Percentiles rank a stretch among this genome's conserved stretches.
phyloP scores from a whole-genome alignment of 2,113 vertebrate genomes.

The Rhinoptilus africanus region DNA sequence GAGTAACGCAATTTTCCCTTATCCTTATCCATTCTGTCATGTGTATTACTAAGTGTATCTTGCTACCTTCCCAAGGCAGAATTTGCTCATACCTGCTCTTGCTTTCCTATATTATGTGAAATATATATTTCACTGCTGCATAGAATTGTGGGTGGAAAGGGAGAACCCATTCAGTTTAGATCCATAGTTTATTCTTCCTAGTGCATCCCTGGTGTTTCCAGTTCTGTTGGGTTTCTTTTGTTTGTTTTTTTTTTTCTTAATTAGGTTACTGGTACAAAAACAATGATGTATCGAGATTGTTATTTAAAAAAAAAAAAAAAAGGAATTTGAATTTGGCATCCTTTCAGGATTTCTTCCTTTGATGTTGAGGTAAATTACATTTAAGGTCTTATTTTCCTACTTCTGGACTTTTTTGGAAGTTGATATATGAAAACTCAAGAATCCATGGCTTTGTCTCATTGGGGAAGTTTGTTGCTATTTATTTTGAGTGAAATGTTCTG shows the following conservation, averaged over 20 bases:
- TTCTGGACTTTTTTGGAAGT: not conserved
- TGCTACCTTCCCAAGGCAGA: not conserved
- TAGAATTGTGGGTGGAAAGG: not conserved
- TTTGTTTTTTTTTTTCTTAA: not conserved
- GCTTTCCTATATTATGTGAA: not conserved
- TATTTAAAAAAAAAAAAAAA: not conserved
- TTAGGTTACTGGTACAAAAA: not conserved
- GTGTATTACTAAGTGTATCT: not conserved
- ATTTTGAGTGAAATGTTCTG: not conserved
- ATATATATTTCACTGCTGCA: not conserved
- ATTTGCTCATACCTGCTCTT: not conserved
- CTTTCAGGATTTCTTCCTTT: not conserved
- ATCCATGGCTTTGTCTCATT: not conserved
- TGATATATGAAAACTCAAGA: not conserved
- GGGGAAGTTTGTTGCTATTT: not conserved
- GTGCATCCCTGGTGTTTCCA: not conserved
- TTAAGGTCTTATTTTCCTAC: not conserved
- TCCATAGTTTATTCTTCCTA: not conserved
- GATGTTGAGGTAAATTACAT: not conserved
- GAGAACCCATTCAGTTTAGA: not conserved
- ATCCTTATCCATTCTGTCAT: not conserved
- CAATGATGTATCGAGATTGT: not conserved
- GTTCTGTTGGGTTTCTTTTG: not conserved
- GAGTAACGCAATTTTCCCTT: constrained; percentile 64
- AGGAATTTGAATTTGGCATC: not conserved